phyloP scores from a whole-genome alignment of 2,888 invertebrate species.

The Geotrupes spiniger region DNA sequence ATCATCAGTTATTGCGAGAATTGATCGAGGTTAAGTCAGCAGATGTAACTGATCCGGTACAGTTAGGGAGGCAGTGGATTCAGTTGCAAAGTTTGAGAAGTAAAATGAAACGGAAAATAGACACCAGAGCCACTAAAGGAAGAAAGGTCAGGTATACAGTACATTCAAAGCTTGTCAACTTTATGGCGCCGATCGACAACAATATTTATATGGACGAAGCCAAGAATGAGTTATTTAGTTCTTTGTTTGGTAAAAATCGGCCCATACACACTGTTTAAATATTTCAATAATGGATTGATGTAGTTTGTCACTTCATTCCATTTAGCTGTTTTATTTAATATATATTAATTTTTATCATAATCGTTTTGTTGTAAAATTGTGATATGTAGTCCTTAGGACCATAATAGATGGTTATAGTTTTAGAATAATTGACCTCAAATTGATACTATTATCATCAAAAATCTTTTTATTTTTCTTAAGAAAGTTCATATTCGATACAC shows the following conservation, averaged over 20 bases:
- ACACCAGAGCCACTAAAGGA: slow-evolving; percentile 93
- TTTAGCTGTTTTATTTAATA: too few species aligned
- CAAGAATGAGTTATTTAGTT: slow-evolving; percentile 75
- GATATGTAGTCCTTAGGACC: too few species aligned
- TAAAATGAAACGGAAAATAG: slow-evolving; percentile 90
- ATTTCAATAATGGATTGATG: too few species aligned
- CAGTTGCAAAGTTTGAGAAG: slow-evolving; percentile 87
- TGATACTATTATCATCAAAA: too few species aligned
- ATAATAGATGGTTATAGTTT: too few species aligned
- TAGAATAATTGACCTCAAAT: too few species aligned
- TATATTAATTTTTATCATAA: too few species aligned
- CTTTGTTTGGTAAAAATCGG: slow-evolving; percentile 67
- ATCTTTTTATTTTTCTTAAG: too few species aligned
- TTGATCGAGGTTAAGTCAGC: slow-evolving; percentile 89
- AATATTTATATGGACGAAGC: slow-evolving; percentile 74
- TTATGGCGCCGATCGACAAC: slow-evolving; percentile 75
- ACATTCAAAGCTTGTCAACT: slow-evolving; percentile 83
- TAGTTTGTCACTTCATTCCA: too few species aligned
- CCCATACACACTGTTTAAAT: not conserved
- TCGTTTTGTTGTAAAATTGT: too few species aligned
- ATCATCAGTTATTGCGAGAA: slow-evolving; percentile 88
- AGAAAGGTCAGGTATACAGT: slow-evolving; percentile 84
- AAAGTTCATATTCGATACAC: too few species aligned
- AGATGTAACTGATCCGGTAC: slow-evolving; percentile 78
- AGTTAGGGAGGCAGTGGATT: slow-evolving; percentile 86